Evolutionary conservation across 2,888 invertebrate species (phyloP).

Genomic region (Sialis fuliginosa): DNA sequence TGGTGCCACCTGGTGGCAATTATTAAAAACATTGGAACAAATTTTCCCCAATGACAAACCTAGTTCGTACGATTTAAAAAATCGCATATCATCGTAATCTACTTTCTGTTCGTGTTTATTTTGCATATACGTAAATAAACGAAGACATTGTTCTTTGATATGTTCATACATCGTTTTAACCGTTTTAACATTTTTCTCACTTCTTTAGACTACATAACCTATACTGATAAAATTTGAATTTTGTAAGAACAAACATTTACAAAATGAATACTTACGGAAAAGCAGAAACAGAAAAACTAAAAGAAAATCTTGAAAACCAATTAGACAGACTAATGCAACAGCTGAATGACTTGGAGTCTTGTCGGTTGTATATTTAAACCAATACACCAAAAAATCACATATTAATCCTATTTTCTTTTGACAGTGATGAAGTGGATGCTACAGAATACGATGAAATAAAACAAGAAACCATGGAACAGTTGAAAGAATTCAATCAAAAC

Average conservation of each 20-base stretch:
- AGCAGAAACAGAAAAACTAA: constrained; percentile 41
- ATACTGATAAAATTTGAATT: no score
- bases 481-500: constrained; percentile 47
- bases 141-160: no score
- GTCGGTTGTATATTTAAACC: constrained; percentile 28
- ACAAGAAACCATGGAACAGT: constrained; percentile 49
- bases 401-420: neutral
- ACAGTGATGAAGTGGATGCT: constrained; percentile 40
- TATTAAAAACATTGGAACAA: neutral
- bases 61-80: neutral
- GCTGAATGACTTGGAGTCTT: constrained; percentile 48
- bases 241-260: no score
- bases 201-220: no score
- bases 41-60: no score
- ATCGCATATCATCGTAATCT: neutral
- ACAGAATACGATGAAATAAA: constrained; percentile 50
- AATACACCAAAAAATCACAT: neutral
- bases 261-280: constrained; percentile 33
- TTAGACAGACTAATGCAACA: constrained; percentile 49
- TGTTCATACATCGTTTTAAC: no score
- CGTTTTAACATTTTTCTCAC: no score
- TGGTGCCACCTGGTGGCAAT: constrained; percentile 13
- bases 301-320: constrained; percentile 46
- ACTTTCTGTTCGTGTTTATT: neutral
- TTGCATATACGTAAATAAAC: no score